Evolutionary conservation across 2,797 vertebrate species (phyloP), one percentile per base, ranked within the genome.

Genomic region (Setipinna tenuifilis): DNA sequence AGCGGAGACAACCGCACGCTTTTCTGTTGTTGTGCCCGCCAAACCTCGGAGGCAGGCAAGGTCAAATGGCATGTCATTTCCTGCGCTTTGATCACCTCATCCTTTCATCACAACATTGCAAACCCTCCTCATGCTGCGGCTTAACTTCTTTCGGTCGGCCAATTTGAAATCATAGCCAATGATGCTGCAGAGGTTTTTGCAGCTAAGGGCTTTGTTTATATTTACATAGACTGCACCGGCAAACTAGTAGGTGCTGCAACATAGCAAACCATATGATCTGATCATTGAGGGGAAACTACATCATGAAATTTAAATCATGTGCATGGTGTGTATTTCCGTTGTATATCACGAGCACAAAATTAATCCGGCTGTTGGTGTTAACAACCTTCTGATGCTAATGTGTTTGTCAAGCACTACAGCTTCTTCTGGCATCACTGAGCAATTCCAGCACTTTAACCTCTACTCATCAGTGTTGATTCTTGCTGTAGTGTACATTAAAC

Each of bases 1-100:
- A 90, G 84, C 85, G 84, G 82, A 89, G 91, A 91, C 91, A 90
- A 93, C 93, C 92, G 91, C 92, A 92, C 92, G 91, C 92, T 92
- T 92, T 93, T 92, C 91, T 90, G 89, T 92, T 90, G 89, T 92
- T 84, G 89, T 25, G 16, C 86, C n/a, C 17, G 35, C 68, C 10
- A 48, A 31, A 6, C 50, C 46, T 86, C 82, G 17, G 81, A 87
- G 17, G 90, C 85, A 90, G 86, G 88, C 91, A 92, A 92, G 93
- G 93, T 94, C 92, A 92, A 93, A 92, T 89, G 90, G 88, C 91
- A 92, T 92, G 94, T 94, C 80, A 91, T 93, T 94, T 93, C 91
- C 91, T 91, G 82, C 78, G 89, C 90, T 95, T 93, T 93, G 94
- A 94, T 92, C 88, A 81, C 84, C 19, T 88, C 87, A 82, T 88